A percentile compares a stretch with the other conserved stretches of the same genome.
These are phyloP conservation scores for Caenorhabditis remanei DNA, from an alignment of 1,140 invertebrate species.

Conservation along the genomic window DNA sequence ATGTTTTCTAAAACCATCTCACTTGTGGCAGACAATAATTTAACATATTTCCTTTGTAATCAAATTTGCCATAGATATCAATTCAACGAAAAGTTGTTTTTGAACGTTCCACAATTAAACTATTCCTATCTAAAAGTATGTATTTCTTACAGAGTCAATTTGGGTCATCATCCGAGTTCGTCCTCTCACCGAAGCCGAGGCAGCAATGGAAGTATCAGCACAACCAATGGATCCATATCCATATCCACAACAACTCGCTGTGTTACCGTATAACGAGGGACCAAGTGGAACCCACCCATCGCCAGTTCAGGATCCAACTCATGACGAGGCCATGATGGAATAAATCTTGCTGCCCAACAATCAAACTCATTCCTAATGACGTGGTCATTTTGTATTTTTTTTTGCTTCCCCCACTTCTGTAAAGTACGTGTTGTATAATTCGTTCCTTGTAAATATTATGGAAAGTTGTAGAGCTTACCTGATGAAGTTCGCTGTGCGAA, in stretches of 20 bases:
- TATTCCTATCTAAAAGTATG: not conserved
- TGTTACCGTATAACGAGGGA: not conserved
- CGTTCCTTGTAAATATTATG: no score
- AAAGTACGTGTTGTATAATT: no score
- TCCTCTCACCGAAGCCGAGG: constrained; percentile 43
- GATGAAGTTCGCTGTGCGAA: no score
- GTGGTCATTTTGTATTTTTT: not conserved
- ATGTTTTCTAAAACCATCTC: no score
- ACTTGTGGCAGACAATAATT: no score
- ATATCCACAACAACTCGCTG: not conserved
- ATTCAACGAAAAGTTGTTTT: no score
- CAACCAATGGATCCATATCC: constrained; percentile 21
- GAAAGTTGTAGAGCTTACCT: no score
- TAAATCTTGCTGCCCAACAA: not conserved
- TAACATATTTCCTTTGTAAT: no score
- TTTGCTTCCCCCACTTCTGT: no score
- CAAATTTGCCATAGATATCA: no score
- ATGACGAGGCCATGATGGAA: constrained; percentile 33
- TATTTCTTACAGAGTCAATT: constrained; percentile 35
- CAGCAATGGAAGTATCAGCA: constrained; percentile 36
- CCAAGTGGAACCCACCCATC: not conserved
- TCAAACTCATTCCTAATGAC: not conserved
- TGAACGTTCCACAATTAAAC: no score
- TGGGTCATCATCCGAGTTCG: constrained; percentile 36
- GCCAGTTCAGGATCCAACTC: constrained; percentile 16